phyloP scores from a whole-genome alignment of 2,888 invertebrate genomes.

The Phyllotreta striolata region DNA sequence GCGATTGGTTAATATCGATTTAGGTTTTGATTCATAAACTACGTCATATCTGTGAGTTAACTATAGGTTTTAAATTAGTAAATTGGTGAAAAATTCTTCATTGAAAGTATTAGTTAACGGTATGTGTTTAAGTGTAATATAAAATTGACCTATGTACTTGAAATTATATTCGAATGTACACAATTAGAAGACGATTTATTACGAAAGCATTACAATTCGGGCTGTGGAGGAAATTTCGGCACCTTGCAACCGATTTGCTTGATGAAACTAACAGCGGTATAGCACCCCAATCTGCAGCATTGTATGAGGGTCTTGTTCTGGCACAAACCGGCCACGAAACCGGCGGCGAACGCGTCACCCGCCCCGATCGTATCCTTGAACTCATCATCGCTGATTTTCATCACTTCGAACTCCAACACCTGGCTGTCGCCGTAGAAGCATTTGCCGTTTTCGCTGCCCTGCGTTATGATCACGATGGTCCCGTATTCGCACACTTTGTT shows the following conservation, averaged over 20 bases:
- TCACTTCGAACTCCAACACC: constrained; percentile 53
- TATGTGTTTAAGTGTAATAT: too few relatives aligned
- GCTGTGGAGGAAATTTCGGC: constrained; percentile 48
- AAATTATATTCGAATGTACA: too few relatives aligned
- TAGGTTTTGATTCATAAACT: background rate
- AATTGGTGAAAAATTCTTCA: too few relatives aligned
- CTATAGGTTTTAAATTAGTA: too few relatives aligned
- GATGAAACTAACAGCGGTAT: constrained; percentile 62
- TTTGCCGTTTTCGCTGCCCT: constrained; percentile 66
- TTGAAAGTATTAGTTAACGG: too few relatives aligned
- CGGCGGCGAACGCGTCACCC: constrained; percentile 69
- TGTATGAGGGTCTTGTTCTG: constrained; percentile 57
- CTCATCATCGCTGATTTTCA: constrained; percentile 55
- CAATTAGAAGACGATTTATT: too few relatives aligned
- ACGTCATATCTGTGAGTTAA: background rate
- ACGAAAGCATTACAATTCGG: background rate
- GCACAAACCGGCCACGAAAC: constrained; percentile 65
- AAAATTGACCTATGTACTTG: too few relatives aligned
- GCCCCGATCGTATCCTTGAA: constrained; percentile 68
- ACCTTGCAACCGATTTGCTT: constrained; percentile 63
- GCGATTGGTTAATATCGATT: constrained; percentile 16
- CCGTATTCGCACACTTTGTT: constrained; percentile 44
- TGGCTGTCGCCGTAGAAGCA: constrained; percentile 56
- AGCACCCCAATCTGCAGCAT: constrained; percentile 62
- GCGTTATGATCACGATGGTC: constrained; percentile 70